Conservation (phyloP, 2,888 invertebrate species). For the Branchellion lobata region DNA sequence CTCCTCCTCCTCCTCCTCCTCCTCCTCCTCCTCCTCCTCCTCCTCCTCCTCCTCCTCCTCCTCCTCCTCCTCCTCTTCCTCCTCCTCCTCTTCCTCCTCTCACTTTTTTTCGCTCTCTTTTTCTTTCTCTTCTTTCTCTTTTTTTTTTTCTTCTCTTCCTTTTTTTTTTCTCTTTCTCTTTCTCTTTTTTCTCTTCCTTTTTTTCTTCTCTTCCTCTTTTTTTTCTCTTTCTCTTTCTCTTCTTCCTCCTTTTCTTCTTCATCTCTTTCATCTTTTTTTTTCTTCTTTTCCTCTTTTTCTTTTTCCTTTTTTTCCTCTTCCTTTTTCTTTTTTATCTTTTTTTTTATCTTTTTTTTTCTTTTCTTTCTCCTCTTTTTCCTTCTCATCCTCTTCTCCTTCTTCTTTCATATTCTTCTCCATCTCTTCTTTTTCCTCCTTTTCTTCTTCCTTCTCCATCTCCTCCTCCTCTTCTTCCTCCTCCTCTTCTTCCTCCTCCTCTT, state of each 20-base stretch:
- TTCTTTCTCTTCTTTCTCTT: neutral
- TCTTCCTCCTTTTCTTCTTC: conserved; percentile 13
- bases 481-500: neutral
- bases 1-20: too few species aligned
- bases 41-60: too few species aligned
- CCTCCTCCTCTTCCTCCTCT: neutral
- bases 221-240: too few species aligned
- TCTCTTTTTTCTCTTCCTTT: neutral
- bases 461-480: too few species aligned
- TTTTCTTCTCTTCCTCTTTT: neutral
- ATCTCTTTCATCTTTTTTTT: too few species aligned
- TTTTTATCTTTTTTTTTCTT: too few species aligned
- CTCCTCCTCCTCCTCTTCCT: conserved; percentile 21
- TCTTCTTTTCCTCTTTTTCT: too few species aligned
- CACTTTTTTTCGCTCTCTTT: neutral
- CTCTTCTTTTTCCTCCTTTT: neutral
- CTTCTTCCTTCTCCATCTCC: neutral
- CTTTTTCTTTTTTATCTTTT: too few species aligned
- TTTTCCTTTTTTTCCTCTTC: too few species aligned
- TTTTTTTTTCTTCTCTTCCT: conserved; percentile 4
- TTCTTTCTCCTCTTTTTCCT: conserved; percentile 21
- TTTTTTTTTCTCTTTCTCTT: neutral
- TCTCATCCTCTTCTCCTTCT: too few species aligned
- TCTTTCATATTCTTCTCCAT: too few species aligned
- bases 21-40: too few species aligned